A percentile compares a stretch with the other conserved stretches of the same genome.
Evolutionary conservation across 2,113 vertebrate genomes (phyloP).

Genomic region (Seriola aureovittata): DNA sequence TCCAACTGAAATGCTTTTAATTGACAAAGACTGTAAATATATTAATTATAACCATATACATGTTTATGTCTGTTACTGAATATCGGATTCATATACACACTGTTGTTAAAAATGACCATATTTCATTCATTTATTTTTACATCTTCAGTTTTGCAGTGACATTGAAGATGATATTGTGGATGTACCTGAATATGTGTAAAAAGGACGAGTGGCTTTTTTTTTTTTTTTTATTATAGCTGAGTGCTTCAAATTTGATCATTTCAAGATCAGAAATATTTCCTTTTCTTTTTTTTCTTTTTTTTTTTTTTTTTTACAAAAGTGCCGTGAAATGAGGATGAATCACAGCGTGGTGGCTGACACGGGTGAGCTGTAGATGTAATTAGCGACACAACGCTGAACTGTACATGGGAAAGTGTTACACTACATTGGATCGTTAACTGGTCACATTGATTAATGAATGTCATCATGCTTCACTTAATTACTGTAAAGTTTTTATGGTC

Average conservation of each 20-base stretch:
- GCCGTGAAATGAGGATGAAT: constrained; percentile 6
- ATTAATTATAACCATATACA: constrained; percentile 26
- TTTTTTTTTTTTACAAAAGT: background rate
- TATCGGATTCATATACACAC: constrained; percentile 36
- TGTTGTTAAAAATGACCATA: constrained; percentile 28
- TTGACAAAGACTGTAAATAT: constrained; percentile 58
- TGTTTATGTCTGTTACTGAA: constrained; percentile 29
- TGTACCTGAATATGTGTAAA: background rate
- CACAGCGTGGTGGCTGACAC: background rate
- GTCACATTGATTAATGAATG: background rate
- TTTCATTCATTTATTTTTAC: constrained; percentile 33
- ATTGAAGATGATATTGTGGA: constrained; percentile 1
- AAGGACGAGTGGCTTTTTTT: background rate
- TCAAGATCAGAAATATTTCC: background rate
- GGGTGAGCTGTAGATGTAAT: no score
- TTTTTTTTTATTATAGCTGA: constrained; percentile 8
- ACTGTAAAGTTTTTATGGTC: constrained; percentile 4
- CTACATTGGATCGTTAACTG: constrained; percentile 12
- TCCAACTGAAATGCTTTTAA: constrained; percentile 48
- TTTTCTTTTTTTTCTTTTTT: background rate
- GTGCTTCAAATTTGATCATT: constrained; percentile 23
- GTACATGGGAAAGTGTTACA: background rate
- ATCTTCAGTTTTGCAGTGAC: constrained; percentile 22
- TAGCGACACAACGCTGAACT: background rate
- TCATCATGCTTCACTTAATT: constrained; percentile 21